Conservation (phyloP, 2,888 invertebrate genomes). For the Harpalus rubripes region DNA sequence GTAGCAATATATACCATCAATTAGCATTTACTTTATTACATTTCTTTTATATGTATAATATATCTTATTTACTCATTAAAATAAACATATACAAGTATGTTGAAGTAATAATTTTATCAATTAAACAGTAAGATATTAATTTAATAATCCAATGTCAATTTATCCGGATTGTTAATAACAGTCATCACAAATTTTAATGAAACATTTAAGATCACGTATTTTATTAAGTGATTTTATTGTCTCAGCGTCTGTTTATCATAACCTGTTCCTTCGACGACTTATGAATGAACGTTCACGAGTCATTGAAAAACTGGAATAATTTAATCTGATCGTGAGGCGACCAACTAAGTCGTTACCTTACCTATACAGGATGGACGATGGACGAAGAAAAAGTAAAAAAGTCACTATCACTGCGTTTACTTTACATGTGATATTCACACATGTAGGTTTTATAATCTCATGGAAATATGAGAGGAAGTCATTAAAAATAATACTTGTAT, state of each 20-base stretch:
- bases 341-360: background rate
- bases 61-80: constrained; percentile 3
- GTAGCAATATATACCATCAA: background rate
- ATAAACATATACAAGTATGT: background rate
- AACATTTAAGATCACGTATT: constrained; percentile 42
- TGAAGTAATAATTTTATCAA: constrained; percentile 2
- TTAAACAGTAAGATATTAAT: background rate
- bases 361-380: background rate
- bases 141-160: constrained; percentile 21
- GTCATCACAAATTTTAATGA: constrained; percentile 34
- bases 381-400: background rate
- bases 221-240: constrained; percentile 51
- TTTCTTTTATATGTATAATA: background rate
- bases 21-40: background rate
- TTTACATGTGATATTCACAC: background rate
- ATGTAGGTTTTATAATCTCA: background rate
- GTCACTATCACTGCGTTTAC: background rate
- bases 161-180: constrained; percentile 31
- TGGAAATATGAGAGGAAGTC: background rate
- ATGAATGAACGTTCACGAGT: constrained; percentile 29
- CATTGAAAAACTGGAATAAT: constrained; percentile 42
- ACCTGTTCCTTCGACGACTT: constrained; percentile 40
- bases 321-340: background rate
- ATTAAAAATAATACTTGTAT: background rate
- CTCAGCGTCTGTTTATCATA: constrained; percentile 36